Conservation (phyloP, 2,797 vertebrate genomes). For the Lophius americanus region DNA sequence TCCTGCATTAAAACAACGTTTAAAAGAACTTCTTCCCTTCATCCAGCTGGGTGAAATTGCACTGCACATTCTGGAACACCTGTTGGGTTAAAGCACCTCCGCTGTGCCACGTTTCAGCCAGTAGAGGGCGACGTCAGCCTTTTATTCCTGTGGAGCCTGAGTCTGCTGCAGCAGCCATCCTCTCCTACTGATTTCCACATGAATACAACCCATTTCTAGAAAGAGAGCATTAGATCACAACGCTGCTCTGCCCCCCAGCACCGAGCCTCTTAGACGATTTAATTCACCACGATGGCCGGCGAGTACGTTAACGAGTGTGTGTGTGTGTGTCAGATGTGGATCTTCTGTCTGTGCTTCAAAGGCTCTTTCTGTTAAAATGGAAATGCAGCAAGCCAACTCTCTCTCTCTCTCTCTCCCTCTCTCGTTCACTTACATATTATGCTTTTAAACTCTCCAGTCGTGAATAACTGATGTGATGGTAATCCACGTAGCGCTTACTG, state of each 20-base stretch:
- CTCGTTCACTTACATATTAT: not conserved
- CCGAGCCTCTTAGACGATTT: conserved; percentile 70
- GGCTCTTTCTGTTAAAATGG: conserved; percentile 57
- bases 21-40: too few species aligned
- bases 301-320: conserved; percentile 52
- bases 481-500: conserved; percentile 59
- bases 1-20: too few species aligned
- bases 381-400: conserved; percentile 38
- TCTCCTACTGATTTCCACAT: conserved; percentile 39
- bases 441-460: conserved; percentile 33
- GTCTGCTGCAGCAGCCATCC: not conserved
- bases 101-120: conserved; percentile 35
- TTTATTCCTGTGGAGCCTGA: not conserved
- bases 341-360: conserved; percentile 54
- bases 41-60: conserved; percentile 16
- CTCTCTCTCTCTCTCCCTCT: not conserved
- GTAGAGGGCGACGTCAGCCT: conserved; percentile 64
- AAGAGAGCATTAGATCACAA: conserved; percentile 53
- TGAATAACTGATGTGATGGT: conserved; percentile 38
- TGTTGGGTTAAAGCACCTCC: not conserved
- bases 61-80: conserved; percentile 19
- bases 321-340: conserved; percentile 25
- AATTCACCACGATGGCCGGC: conserved; percentile 59
- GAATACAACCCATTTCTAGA: conserved; percentile 41
- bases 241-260: conserved; percentile 49